A percentile compares a stretch with the other conserved stretches of the same genome.
phyloP scores from a whole-genome alignment of 1,140 invertebrate species.

The Ceratitis capitata region DNA sequence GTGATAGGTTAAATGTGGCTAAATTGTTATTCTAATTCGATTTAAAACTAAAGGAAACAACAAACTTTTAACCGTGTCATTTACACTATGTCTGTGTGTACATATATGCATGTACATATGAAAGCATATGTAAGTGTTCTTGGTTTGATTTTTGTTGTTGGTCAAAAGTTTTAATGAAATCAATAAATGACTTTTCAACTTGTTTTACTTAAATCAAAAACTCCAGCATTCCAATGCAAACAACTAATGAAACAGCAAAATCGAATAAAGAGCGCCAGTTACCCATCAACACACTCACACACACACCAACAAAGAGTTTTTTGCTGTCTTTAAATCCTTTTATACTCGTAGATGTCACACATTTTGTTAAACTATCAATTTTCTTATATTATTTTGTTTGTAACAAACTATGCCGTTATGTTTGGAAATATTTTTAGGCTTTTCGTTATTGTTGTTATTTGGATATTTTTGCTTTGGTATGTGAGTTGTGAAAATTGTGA shows the following conservation, averaged over 20 bases:
- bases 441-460: not conserved
- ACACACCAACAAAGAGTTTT: not conserved
- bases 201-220: constrained; percentile 34
- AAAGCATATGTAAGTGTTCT: not conserved
- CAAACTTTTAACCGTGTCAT: not conserved
- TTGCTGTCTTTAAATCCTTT: not conserved
- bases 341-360: not conserved
- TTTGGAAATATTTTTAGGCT: not conserved
- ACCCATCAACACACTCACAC: no score
- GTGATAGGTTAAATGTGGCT: not conserved
- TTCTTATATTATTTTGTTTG: not conserved
- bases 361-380: not conserved
- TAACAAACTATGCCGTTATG: not conserved
- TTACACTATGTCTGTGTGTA: not conserved
- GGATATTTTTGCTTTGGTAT: not conserved
- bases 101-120: not conserved
- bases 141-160: not conserved
- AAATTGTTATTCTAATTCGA: constrained; percentile 9
- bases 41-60: not conserved
- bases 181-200: constrained; percentile 36
- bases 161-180: constrained; percentile 15
- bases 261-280: not conserved
- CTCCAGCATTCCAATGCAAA: not conserved
- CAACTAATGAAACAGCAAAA: not conserved
- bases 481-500: not conserved